A percentile compares a stretch with the other conserved stretches of the same genome.
These are phyloP conservation scores for Paratrypauchen microcephalus DNA, from an alignment of 2,797 vertebrate species.

Conservation along the genomic window DNA sequence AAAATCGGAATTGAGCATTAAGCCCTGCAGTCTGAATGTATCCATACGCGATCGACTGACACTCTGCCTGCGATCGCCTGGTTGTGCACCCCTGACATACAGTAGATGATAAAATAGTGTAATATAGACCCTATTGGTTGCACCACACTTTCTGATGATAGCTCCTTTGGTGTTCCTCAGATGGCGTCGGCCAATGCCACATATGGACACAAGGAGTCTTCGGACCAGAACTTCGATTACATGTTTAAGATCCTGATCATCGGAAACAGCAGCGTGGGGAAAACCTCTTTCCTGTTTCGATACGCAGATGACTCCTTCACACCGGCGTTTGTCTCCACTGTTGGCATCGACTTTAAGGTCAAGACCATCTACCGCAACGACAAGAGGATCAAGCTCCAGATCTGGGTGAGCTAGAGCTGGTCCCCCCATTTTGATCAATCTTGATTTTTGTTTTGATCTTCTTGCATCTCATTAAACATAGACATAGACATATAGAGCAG, in stretches of 20 bases:
- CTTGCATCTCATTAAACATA: no score
- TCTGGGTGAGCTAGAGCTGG: constrained; percentile 82
- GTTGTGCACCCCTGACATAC: no score
- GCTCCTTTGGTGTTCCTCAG: constrained; percentile 53
- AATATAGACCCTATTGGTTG: no score
- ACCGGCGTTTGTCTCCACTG: constrained; percentile 94
- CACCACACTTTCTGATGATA: background rate
- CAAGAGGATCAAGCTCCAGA: constrained; percentile 98
- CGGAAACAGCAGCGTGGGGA: constrained; percentile 97
- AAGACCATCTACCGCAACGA: constrained; percentile 98
- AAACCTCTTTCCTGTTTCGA: constrained; percentile 97
- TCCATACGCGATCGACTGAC: no score
- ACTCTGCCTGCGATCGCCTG: no score
- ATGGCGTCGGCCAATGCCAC: constrained; percentile 94
- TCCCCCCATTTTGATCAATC: no score
- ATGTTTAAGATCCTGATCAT: constrained; percentile 99
- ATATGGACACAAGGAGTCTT: constrained; percentile 93
- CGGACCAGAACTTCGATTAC: constrained; percentile 96
- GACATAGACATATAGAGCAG: no score
- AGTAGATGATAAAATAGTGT: no score
- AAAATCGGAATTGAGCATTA: no score
- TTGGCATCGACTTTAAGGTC: constrained; percentile 98
- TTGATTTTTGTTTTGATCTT: no score
- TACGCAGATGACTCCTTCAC: constrained; percentile 97
- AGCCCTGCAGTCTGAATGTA: no score